Evolutionary conservation across 1,140 invertebrate genomes (phyloP), one percentile per base, ranked within the genome.

Genomic region (Solenopsis invicta): DNA sequence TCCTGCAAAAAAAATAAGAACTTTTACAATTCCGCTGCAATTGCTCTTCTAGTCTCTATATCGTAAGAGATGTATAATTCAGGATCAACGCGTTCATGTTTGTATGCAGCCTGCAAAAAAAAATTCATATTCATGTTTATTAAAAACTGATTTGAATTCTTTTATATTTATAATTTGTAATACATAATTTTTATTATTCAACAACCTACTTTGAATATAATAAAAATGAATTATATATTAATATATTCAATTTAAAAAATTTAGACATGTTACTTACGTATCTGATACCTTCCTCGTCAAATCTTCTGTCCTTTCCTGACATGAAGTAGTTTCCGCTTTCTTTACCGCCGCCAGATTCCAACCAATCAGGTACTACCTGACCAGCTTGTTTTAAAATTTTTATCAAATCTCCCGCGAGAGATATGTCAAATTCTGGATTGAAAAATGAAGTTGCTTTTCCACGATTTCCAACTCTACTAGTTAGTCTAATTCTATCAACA

Each of bases 401-500:
- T 0, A 98, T 96, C 10, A 99, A 94, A 86, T 97, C 96, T 0
- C 93, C 93, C 0, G 96, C 96, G 0, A 99, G 62, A 0, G 89
- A 87, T 0, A 62, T 67, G 94, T 99, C 98, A 21, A 94, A 62
- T 0, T 96, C 95, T 0, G 96, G 91, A 94, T 98, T 97, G 93
- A 96, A 99, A 94, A 99, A 99, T 10, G 98, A 98, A 0, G 98
- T 98, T 0, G 99, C 98, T 91, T 96, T 97, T 6, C 99, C 99
- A 61, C 97, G 94, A 94, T 99, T 99, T 0, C 99, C 99, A 29
- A 99, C 98, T 59, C 99, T 96, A 2, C 99, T 99, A 21, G 99
- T 99, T 91, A 99, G 96, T 1, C 99, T 99, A 92, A 99, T 99
- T 62, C 99, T 96, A 95, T 99, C 99, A 6, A 99, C 98, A 93